These are phyloP conservation scores for Drosophila bifasciata DNA, from an alignment of 1,140 invertebrate genomes.

Conservation along the genomic window DNA sequence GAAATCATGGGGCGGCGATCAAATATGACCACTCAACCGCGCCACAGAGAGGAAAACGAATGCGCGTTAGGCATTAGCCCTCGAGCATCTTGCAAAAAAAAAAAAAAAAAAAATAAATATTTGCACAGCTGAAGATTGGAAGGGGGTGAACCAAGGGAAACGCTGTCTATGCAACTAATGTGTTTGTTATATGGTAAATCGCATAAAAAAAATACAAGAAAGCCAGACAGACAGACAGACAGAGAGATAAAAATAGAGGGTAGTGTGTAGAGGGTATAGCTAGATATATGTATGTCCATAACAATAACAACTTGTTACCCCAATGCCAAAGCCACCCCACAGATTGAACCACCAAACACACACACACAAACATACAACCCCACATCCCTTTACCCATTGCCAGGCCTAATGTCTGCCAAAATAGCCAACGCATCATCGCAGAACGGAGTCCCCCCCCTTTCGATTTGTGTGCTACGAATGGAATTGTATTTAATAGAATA, in stretches of 20 bases:
- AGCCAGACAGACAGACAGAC: constrained; percentile 25
- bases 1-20: constrained; percentile 69
- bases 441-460: constrained; percentile 9
- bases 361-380: not conserved
- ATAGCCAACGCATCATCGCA: constrained; percentile 60
- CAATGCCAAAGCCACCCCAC: no score
- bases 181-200: constrained; percentile 82
- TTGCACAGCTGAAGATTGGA: constrained; percentile 65
- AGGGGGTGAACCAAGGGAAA: not conserved
- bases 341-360: constrained; percentile 8
- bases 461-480: constrained; percentile 48
- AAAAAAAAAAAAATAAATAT: constrained; percentile 40
- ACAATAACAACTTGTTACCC: constrained; percentile 75
- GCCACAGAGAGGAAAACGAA: constrained; percentile 32
- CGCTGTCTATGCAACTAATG: constrained; percentile 55
- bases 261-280: constrained; percentile 8
- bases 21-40: constrained; percentile 82
- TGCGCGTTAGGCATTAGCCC: constrained; percentile 60
- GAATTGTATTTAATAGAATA: constrained; percentile 82
- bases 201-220: constrained; percentile 76
- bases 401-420: constrained; percentile 59
- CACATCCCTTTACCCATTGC: constrained; percentile 31
- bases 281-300: constrained; percentile 39
- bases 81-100: constrained; percentile 53
- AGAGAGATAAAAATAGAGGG: constrained; percentile 25